Evolutionary conservation across 2,888 invertebrate genomes (phyloP), one percentile per base, ranked within the genome.

Genomic region (Parasteatoda lunata): DNA sequence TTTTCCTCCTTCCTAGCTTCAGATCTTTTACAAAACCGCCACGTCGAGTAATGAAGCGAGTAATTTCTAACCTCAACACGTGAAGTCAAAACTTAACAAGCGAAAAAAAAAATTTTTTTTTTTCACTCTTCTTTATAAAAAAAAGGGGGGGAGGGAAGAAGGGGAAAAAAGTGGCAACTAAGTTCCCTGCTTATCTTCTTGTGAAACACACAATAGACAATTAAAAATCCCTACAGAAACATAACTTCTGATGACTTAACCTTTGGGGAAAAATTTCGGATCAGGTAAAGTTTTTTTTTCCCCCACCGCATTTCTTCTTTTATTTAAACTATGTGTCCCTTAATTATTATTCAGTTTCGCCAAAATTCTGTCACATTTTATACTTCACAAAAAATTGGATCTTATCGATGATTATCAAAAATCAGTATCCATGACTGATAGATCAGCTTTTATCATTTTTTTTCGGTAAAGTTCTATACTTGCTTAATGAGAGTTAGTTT

Each of bases 11-110:
- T 15, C 64, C 59, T 68, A 49, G 54, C 64, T 70, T 81, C 73
- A 51, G 9, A 47, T 49, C 30, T 64, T 71, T 76, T 52, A 51
- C 78, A 76, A 84, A 85, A 85, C 85, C 85, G 48, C 85, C 76
- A 81, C 80, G 80, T 69, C 48, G 85, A 30, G 85, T 85, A 85
- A 85, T 85, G 85, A 85, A 85, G 76, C 85, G 72, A 80, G 85
- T 85, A 85, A 85, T 85, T 85, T 85, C 80, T 80, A 80, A 85
- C 80, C 85, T 85, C 84, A 85, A 85, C 84, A 79, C 69, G 69
- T 70, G 51, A 71, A 71, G 77, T 52, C 70, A 70, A 77, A 83
- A 83, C 83, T 83, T 83, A 83, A 83, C 83, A 77, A 83, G 83
- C 48, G 52, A 49, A 76, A 54, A 65, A 69, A 69, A 69, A 76